Base-by-base conservation (phyloP, 2,797 vertebrate species). In the Sebastes iracundus region DNA sequence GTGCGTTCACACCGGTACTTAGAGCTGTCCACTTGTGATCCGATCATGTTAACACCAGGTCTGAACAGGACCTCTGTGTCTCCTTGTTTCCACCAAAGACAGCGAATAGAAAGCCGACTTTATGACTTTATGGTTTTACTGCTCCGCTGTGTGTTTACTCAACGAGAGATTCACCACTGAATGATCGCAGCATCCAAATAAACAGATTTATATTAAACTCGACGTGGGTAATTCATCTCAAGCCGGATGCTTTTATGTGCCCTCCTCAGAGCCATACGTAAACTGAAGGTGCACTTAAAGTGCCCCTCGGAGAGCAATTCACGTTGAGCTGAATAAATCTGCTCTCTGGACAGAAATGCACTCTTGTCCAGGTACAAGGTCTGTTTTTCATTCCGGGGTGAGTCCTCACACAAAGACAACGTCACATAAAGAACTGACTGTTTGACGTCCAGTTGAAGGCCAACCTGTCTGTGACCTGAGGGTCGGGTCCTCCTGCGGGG, bases 191-290 rank as follows among this genome's bases (percentile, higher is more conserved):
- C 52, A 30, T 55, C 16, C 25, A 80, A 72, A 81, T 79, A 72
- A 79, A 84, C 33, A 64, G 16, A 64, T 76, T 81, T 69, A 46
- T 72, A 75, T 74, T 75, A 62, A 82, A 78, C 18, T 56, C 12
- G 28, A 75, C 46, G 71, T 77, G 1, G 10, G 81, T 53, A 23
- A 78, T 74, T 70, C 49, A 82, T 89, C 60, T 84, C 30, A 7
- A 69, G 56, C 55, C 59, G 66, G 77, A 81, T 78, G 76, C 62
- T 81, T 85, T 86, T 62, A 82, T 83, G 69, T 60, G 18, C 49
- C 42, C 64, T 68, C 66, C 16, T 46, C 42, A 62, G 79, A 84
- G 56, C 66, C 65, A 69, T 67, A 46, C 52, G 82, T 87, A 70
- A 80, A 77, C 49, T 73, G 30, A 85, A 60, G 27, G 46, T 79